Evolutionary conservation across 2,797 vertebrate species (phyloP).

Genomic region (Eulemur coronatus): DNA sequence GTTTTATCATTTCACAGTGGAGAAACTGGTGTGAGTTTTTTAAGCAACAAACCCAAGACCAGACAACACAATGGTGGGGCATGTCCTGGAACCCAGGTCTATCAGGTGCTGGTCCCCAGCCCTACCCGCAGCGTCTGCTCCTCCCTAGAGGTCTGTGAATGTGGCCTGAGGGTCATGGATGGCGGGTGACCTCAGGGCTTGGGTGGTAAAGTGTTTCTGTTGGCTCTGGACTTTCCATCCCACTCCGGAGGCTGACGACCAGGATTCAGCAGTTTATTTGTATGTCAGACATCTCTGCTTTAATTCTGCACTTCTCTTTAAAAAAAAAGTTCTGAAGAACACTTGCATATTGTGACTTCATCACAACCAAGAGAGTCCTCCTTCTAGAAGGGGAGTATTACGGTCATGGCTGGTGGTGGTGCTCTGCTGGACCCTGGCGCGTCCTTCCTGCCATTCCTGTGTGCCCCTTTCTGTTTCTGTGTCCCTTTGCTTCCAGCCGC

Average conservation of each 20-base stretch:
- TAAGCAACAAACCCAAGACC: slow-evolving; percentile 7
- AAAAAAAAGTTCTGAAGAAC: not conserved
- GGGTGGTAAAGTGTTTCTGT: not conserved
- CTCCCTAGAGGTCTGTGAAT: not conserved
- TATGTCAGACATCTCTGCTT: not conserved
- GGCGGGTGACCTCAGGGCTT: not conserved
- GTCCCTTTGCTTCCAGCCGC: not conserved
- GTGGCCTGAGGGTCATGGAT: too few relatives aligned
- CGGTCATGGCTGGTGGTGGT: not conserved
- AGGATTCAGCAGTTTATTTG: not conserved
- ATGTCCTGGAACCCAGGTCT: not conserved
- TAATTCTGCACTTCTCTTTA: not conserved
- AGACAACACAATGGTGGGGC: not conserved
- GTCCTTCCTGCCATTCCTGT: not conserved
- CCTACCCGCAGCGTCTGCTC: fast-evolving
- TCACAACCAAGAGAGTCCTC: not conserved
- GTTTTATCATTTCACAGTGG: not conserved
- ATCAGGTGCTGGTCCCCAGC: not conserved
- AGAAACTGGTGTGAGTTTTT: slow-evolving; percentile 23
- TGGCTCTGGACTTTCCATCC: not conserved
- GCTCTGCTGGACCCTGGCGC: not conserved
- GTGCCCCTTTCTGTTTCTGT: not conserved
- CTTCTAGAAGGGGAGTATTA: not conserved
- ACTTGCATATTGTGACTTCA: not conserved
- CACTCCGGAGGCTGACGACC: too few relatives aligned